Evolutionary conservation across 2,113 vertebrate species (phyloP), one percentile per base, ranked within the genome.

Genomic region (Rhinolophus ferrumequinum): DNA sequence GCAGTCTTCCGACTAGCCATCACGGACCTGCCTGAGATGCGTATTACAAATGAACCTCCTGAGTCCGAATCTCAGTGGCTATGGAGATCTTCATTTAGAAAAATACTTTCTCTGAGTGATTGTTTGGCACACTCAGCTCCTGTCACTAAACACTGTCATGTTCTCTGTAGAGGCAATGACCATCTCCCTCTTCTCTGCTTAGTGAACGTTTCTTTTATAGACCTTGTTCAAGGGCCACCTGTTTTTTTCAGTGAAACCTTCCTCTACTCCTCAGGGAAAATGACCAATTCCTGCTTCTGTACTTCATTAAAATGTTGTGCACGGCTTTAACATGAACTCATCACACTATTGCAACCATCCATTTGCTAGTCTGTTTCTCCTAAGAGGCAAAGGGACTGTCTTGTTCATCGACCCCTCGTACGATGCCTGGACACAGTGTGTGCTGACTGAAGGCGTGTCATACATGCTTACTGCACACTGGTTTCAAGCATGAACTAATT

Each of bases 61-160:
- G n/a, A 44, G 56, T 81, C 73, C 64, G 73, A 96, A 56, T 54
- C 62, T 60, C 77, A 21, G 41, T 54, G 24, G 30, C 28, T 66
- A 62, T 81, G 50, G 70, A 33, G n/a, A 89, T 22, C 41, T 38
- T 75, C 62, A 83, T 62, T 95, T 73, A 2, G 54, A 72, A 79
- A 85, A 85, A 58, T 52, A 72, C 75, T 47, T 96, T 94, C n/a
- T 87, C 28, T 72, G 11, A 69, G 38, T 93, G 87, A 91, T 84
- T 88, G 52, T 79, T 83, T 83, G 66, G 64, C 79, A 88, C 16
- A 58, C n/a, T 96, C 9, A 62, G 58, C 41, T 72, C 26, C 21
- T 64, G 58, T 79, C 90, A 93, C 30, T 75, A 62, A 72, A 88
- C n/a, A 70, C 50, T n/a, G 90, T 60, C 19, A 44, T 47, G 24